A percentile compares a stretch with the other conserved stretches of the same genome.
Evolutionary conservation across 2,888 invertebrate genomes (phyloP).

Genomic region (Agriopis marginaria): DNA sequence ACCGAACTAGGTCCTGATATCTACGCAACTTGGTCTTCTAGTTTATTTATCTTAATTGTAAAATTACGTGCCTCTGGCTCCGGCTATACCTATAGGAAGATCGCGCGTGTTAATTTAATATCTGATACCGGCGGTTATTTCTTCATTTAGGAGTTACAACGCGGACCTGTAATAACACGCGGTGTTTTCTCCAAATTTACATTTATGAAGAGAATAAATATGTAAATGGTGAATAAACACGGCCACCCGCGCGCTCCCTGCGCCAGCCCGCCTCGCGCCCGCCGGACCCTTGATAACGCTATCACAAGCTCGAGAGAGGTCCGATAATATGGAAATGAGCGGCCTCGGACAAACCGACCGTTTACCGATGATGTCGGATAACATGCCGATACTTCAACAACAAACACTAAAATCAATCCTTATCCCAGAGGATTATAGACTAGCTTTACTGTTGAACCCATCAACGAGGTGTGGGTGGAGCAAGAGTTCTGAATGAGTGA

Average conservation of each 20-base stretch:
- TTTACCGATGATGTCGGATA: constrained; percentile 36
- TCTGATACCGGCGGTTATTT: constrained; percentile 29
- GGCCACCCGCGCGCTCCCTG: constrained; percentile 38
- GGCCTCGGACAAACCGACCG: constrained; percentile 29
- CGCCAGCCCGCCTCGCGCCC: constrained; percentile 1
- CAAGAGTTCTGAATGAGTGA: constrained; percentile 4
- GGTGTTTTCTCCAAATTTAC: constrained; percentile 46
- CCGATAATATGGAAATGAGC: constrained; percentile 45
- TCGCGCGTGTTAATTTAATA: constrained; percentile 19
- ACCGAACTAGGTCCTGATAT: not conserved
- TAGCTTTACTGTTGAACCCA: not conserved
- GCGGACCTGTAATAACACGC: constrained; percentile 43
- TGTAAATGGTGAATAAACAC: constrained; percentile 49
- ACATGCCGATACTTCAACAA: constrained; percentile 15
- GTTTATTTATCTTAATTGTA: constrained; percentile 30
- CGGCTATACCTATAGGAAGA: constrained; percentile 1
- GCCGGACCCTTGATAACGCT: constrained; percentile 13
- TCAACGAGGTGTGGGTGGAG: constrained; percentile 8
- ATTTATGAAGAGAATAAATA: constrained; percentile 50
- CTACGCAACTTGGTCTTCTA: not conserved
- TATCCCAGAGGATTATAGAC: not conserved
- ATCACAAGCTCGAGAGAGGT: constrained; percentile 17
- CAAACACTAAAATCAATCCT: not conserved
- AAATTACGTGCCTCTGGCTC: constrained; percentile 15
- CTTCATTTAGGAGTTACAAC: constrained; percentile 34